phyloP scores from a whole-genome alignment of 2,888 invertebrate genomes.

The Nomada lathburiana region DNA sequence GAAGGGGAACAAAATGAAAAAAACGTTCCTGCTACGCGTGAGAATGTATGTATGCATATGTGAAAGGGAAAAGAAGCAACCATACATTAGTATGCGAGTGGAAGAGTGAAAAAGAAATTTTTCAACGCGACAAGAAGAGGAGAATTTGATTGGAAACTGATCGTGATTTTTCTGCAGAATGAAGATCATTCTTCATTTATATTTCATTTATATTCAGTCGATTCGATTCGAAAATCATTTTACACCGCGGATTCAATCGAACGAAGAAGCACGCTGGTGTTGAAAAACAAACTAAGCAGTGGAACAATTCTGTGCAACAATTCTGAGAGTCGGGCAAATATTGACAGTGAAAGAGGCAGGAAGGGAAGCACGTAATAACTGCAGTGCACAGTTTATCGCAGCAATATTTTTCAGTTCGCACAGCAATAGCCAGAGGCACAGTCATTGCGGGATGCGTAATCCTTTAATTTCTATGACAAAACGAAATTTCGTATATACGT shows the following conservation, averaged over 20 bases:
- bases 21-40: neutral
- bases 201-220: neutral
- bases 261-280: neutral
- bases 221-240: too few relatives aligned
- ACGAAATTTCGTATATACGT: neutral
- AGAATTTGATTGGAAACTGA: neutral
- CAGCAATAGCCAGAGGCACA: neutral
- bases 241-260: too few relatives aligned
- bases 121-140: too few relatives aligned
- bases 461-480: conserved; percentile 23
- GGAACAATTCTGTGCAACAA: neutral
- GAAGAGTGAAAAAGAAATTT: neutral
- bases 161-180: neutral
- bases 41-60: too few relatives aligned
- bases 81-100: neutral
- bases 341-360: neutral
- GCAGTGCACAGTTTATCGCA: neutral
- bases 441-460: neutral
- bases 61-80: neutral
- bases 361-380: neutral
- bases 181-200: too few relatives aligned
- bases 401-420: neutral
- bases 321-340: neutral
- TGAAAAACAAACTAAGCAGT: neutral
- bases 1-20: neutral